Base-by-base conservation (phyloP, 2,797 vertebrate genomes). In the Meda fulgida region DNA sequence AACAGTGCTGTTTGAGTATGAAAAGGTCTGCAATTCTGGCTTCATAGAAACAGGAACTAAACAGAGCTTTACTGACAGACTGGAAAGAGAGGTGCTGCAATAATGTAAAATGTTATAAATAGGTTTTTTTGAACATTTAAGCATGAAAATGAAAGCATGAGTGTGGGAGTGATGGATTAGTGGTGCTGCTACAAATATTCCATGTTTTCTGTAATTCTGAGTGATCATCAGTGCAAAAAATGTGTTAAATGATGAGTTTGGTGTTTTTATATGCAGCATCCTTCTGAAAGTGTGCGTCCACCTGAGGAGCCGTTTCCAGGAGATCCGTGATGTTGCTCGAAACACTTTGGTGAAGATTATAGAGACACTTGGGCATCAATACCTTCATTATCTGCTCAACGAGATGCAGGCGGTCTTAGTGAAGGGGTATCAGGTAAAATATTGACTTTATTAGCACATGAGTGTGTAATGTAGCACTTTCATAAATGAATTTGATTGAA, bases 221-320 rank as follows among this genome's bases (percentile, higher is more conserved):
- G 71, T 55, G 11, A 23, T 34, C 3, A 8, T 75, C 18, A 53
- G 3, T 34, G 19, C 48, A 16, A 76, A 23, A 34, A 8, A 75
- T 23, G 6, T 11, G 48, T 5, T 34, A 4, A 75, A 76, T 36
- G 19, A 7, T 9, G 2, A 23, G 66, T 63, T 53, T 78, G 43
- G 3, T 48, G 19, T 70, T 58, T 76, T 26, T 87, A 0, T 83
- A 82, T 91, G 19, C 91, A 99, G 98, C 53, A 96, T 99, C 91
- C 93, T 99, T 70, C 93, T 99, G 88, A 98, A 98, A 91, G 95
- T 99, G 80, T 99, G 98, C 78, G 94, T 96, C 0, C 93, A 97
- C 85, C 94, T 99, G 93, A 97, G 95, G 92, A 99, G 97, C 90
- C 96, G 96, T 89, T 97, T 97, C 89, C 97, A 99, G 92, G 98